These are phyloP conservation scores for Sympetrum striolatum DNA, from an alignment of 2,888 invertebrate genomes.

Conservation along the genomic window DNA sequence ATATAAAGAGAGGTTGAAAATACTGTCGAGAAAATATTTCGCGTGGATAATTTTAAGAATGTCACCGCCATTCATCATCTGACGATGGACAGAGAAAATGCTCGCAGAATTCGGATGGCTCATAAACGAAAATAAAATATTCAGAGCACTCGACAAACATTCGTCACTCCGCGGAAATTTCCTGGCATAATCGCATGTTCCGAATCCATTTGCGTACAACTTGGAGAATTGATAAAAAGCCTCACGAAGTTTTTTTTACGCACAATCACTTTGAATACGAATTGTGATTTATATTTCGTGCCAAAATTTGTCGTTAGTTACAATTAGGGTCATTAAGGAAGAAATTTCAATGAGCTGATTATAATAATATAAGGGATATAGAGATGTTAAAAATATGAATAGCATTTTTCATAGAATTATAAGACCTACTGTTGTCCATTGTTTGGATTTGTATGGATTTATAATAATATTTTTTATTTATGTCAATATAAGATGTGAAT, in stretches of 20 bases:
- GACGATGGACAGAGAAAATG: slow-evolving; percentile 6
- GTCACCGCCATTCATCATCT: slow-evolving; percentile 3
- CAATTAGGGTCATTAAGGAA: too few species aligned
- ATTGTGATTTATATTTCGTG: neutral
- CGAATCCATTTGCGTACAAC: slow-evolving; percentile 6
- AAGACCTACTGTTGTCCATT: too few species aligned
- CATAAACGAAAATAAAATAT: slow-evolving; percentile 31
- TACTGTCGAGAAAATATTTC: neutral
- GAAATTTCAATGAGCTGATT: too few species aligned
- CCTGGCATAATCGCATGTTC: slow-evolving; percentile 18
- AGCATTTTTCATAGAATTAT: too few species aligned
- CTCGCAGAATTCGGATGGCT: slow-evolving; percentile 1
- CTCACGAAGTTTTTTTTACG: neutral
- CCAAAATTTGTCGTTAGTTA: too few species aligned
- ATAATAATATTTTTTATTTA: too few species aligned
- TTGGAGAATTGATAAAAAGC: slow-evolving; percentile 28
- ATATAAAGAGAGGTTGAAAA: neutral
- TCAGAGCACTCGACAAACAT: slow-evolving; percentile 16
- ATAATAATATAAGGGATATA: too few species aligned
- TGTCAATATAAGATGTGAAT: too few species aligned
- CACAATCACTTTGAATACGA: neutral
- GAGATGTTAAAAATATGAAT: too few species aligned
- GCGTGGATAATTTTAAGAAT: neutral
- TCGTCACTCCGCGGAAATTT: slow-evolving; percentile 24
- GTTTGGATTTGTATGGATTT: too few species aligned